A percentile compares a stretch with the other conserved stretches of the same genome.
phyloP scores from a whole-genome alignment of 2,113 vertebrate genomes.

The Malurus elegans region DNA sequence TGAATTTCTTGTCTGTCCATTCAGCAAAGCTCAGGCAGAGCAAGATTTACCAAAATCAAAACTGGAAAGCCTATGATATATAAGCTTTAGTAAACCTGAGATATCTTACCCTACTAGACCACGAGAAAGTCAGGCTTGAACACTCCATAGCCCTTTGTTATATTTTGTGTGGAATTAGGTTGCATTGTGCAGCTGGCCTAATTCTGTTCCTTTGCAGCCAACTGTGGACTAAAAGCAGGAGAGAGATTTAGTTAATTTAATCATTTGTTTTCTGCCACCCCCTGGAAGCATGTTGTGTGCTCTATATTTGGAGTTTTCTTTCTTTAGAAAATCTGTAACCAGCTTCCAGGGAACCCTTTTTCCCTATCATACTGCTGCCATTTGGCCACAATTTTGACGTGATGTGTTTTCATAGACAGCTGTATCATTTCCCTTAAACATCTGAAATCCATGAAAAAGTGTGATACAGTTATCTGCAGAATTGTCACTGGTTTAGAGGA shows the following conservation, averaged over 20 bases:
- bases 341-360: neutral
- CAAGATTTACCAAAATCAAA: neutral
- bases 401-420: neutral
- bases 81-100: neutral
- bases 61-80: neutral
- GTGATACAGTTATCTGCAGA: neutral
- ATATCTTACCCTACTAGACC: neutral
- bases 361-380: neutral
- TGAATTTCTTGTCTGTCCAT: neutral
- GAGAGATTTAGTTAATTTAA: slow-evolving; percentile 2
- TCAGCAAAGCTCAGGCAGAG: neutral
- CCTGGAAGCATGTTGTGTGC: neutral
- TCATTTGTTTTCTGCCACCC: neutral
- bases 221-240: neutral
- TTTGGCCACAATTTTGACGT: neutral
- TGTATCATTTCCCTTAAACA: neutral
- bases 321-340: neutral
- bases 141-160: neutral
- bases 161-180: neutral
- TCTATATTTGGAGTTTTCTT: neutral
- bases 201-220: neutral
- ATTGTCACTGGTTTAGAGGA: neutral
- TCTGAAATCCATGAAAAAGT: neutral
- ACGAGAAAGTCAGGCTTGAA: neutral
- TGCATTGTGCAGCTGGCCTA: neutral